Evolutionary conservation across 2,113 vertebrate genomes (phyloP).

Genomic region (Vulpes vulpes): DNA sequence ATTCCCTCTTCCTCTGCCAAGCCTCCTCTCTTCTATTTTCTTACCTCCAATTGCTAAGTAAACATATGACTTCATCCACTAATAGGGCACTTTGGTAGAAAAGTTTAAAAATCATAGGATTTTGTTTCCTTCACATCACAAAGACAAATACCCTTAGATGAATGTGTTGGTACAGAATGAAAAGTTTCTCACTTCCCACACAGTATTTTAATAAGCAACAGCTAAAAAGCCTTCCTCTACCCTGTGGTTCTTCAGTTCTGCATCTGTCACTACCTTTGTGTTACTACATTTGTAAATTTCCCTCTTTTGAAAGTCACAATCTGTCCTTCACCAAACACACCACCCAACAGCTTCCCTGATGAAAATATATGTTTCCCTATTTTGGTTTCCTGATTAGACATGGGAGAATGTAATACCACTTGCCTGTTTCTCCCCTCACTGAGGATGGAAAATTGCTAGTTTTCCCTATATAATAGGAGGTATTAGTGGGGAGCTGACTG

Average conservation of each 20-base stretch:
- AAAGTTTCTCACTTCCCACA: slow-evolving; percentile 80
- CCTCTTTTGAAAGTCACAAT: slow-evolving; percentile 76
- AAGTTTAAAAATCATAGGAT: slow-evolving; percentile 59
- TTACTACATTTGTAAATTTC: slow-evolving; percentile 78
- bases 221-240: slow-evolving; percentile 66
- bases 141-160: slow-evolving; percentile 70
- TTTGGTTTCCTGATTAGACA: slow-evolving; percentile 67
- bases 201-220: slow-evolving; percentile 77
- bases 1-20: background rate
- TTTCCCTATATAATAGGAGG: slow-evolving; percentile 55
- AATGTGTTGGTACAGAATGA: slow-evolving; percentile 64
- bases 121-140: slow-evolving; percentile 64
- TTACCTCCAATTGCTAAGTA: background rate
- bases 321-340: slow-evolving; percentile 69
- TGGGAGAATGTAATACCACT: background rate
- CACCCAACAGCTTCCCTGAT: slow-evolving; percentile 60
- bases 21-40: background rate
- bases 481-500: background rate
- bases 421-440: background rate
- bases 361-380: slow-evolving; percentile 57
- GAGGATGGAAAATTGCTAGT: slow-evolving; percentile 48
- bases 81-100: background rate
- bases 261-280: slow-evolving; percentile 81
- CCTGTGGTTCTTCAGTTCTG: slow-evolving; percentile 62
- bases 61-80: background rate